Conservation (phyloP, 2,888 invertebrate species). For the Hoplodrina blanda region DNA sequence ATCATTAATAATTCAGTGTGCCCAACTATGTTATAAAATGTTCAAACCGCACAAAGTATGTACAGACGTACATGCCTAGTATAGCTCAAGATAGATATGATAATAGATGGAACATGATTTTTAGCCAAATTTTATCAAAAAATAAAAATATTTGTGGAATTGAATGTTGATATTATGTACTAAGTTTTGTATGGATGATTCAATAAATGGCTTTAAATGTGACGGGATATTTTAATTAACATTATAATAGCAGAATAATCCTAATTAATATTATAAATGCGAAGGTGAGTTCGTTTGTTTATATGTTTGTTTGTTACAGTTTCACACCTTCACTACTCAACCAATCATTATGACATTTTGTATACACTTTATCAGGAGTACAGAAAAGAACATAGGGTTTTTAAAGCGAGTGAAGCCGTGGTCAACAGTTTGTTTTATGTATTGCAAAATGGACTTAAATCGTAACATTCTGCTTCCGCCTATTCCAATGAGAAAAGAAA, state of each 20-base stretch:
- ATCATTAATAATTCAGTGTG: conserved; percentile 40
- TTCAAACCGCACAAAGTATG: conserved; percentile 61
- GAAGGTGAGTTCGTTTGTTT: too few relatives aligned
- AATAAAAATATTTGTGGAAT: conserved; percentile 63
- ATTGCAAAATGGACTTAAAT: too few relatives aligned
- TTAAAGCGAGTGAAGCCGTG: too few relatives aligned
- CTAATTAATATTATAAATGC: too few relatives aligned
- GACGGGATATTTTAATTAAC: neutral
- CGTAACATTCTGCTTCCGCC: too few relatives aligned
- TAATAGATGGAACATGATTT: conserved; percentile 59
- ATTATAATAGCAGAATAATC: neutral
- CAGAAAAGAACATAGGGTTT: too few relatives aligned
- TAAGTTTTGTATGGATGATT: conserved; percentile 77
- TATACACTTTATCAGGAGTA: too few relatives aligned
- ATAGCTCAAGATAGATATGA: conserved; percentile 42
- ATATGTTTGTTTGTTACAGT: too few relatives aligned
- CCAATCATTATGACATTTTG: too few relatives aligned
- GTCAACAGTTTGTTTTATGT: too few relatives aligned
- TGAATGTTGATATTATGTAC: conserved; percentile 63
- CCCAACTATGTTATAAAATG: conserved; percentile 52
- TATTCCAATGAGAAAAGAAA: too few relatives aligned
- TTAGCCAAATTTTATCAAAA: conserved; percentile 73
- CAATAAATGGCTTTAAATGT: conserved; percentile 81
- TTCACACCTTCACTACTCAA: too few relatives aligned
- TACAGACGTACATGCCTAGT: conserved; percentile 29